Conservation (phyloP, 2,888 invertebrate species). For the Nomada ruficornis region DNA sequence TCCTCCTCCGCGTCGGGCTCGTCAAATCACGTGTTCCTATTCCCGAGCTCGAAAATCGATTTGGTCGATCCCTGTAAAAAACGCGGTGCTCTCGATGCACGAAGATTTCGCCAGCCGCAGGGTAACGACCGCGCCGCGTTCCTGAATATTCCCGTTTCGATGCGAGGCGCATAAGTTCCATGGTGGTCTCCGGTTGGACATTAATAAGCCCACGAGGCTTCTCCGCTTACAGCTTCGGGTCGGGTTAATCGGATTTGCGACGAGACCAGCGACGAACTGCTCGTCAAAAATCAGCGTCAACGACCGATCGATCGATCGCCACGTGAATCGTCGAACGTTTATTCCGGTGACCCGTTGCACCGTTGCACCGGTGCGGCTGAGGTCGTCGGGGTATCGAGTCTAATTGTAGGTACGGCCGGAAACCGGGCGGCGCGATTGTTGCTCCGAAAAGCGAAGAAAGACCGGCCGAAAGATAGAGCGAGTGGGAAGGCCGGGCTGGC, state of each 20-base stretch:
- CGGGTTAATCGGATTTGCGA: slow-evolving; percentile 67
- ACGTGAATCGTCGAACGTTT: slow-evolving; percentile 43
- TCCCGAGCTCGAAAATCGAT: not conserved
- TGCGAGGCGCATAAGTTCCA: not conserved
- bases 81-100: too few species aligned
- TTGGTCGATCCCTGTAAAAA: too few species aligned
- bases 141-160: slow-evolving; percentile 15
- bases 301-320: slow-evolving; percentile 42
- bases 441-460: not conserved
- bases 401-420: not conserved
- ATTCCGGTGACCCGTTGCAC: slow-evolving; percentile 29
- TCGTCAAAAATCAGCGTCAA: slow-evolving; percentile 49
- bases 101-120: too few species aligned
- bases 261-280: slow-evolving; percentile 53
- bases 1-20: slow-evolving; percentile 35
- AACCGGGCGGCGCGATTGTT: not conserved
- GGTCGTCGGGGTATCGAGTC: not conserved
- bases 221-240: slow-evolving; percentile 60
- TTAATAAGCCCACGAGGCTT: slow-evolving; percentile 65
- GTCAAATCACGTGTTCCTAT: slow-evolving; percentile 25
- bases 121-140: not conserved
- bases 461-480: not conserved
- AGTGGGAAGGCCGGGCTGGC: too few species aligned
- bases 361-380: not conserved
- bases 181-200: slow-evolving; percentile 52